These are phyloP conservation scores for Lophotriccus pileatus DNA, from an alignment of 2,797 vertebrate species.

Conservation along the genomic window DNA sequence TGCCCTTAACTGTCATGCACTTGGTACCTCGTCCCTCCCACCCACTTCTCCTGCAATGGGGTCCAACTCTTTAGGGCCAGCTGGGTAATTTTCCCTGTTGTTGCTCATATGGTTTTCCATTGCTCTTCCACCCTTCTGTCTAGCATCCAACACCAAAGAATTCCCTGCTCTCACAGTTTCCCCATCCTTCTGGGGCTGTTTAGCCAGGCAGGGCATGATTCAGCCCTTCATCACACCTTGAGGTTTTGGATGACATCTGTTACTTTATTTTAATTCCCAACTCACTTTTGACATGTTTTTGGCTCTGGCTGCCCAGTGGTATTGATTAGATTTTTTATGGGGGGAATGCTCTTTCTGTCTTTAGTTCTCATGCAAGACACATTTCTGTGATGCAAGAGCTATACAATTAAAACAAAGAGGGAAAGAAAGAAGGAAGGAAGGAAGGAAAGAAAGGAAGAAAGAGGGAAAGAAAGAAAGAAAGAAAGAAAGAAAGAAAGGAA, in stretches of 20 bases:
- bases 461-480: neutral
- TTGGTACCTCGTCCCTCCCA: rapidly evolving
- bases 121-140: neutral
- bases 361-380: neutral
- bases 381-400: neutral
- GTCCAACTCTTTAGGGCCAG: neutral
- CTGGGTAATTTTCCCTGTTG: neutral
- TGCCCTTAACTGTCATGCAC: rapidly evolving
- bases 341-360: neutral
- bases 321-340: conserved; percentile 20
- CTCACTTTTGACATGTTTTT: neutral
- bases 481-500: neutral
- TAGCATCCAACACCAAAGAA: neutral
- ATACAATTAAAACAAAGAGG: neutral
- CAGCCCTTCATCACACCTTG: neutral
- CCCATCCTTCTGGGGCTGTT: neutral
- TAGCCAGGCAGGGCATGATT: neutral
- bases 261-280: neutral
- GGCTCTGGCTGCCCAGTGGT: neutral
- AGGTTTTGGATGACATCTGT: neutral
- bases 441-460: too few species aligned
- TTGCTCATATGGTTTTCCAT: rapidly evolving
- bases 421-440: too few species aligned
- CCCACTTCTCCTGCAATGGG: neutral
- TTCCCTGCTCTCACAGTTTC: neutral